Percentiles rank a stretch among this genome's conserved stretches.
Conservation (phyloP, 2,888 invertebrate species). For the Amiota communis region DNA sequence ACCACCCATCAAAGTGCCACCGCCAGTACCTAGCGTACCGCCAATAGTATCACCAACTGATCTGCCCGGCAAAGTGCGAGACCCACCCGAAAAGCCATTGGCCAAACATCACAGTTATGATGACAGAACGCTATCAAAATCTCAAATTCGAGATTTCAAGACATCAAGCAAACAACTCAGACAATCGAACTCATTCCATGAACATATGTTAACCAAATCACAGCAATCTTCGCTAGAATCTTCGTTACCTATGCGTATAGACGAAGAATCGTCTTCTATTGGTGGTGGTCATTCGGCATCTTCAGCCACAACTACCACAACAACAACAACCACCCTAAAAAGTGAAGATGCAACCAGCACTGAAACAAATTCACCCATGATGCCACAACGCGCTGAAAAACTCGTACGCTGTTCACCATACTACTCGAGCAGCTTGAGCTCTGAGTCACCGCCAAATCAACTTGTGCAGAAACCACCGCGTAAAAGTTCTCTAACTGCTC, state of each 20-base stretch:
- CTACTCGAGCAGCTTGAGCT: conserved; percentile 83
- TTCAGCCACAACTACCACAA: conserved; percentile 59
- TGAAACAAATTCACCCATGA: conserved; percentile 71
- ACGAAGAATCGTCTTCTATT: conserved; percentile 75
- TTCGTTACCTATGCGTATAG: conserved; percentile 73
- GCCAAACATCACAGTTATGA: conserved; percentile 80
- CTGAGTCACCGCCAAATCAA: conserved; percentile 81
- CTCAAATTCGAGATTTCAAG: conserved; percentile 79
- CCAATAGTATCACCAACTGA: conserved; percentile 64
- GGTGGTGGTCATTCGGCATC: conserved; percentile 67
- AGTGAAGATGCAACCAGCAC: conserved; percentile 75
- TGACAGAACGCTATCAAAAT: conserved; percentile 78
- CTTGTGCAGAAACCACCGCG: conserved; percentile 78
- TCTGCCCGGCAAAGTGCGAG: conserved; percentile 60
- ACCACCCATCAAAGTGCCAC: conserved; percentile 41
- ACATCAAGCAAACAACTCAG: conserved; percentile 75
- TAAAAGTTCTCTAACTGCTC: conserved; percentile 77
- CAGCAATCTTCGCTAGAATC: conserved; percentile 74
- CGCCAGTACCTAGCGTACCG: conserved; percentile 73
- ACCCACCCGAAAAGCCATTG: conserved; percentile 76
- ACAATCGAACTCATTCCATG: conserved; percentile 79
- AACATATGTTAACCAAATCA: conserved; percentile 76
- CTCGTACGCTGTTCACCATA: conserved; percentile 83
- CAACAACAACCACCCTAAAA: conserved; percentile 75
- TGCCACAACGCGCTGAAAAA: conserved; percentile 73